Percentiles rank a stretch among this genome's conserved stretches.
These are phyloP conservation scores for Brachyistius frenatus DNA, from an alignment of 2,113 vertebrate genomes.

Conservation along the genomic window DNA sequence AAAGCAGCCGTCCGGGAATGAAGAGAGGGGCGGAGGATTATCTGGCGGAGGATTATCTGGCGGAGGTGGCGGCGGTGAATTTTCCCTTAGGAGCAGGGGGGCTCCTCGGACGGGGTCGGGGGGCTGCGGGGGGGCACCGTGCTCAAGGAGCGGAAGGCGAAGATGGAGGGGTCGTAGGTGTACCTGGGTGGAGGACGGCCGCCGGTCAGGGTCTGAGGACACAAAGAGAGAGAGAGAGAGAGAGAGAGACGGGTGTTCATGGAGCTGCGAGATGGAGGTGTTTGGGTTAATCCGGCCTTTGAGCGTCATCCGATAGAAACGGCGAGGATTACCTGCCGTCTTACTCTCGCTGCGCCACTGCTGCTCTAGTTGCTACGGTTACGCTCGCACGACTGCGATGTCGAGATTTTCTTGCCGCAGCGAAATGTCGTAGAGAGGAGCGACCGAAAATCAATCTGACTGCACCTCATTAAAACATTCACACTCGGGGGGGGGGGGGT, in stretches of 20 bases:
- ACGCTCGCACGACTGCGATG: neutral
- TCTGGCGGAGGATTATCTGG: slow-evolving; percentile 52
- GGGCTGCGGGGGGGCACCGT: slow-evolving; percentile 89
- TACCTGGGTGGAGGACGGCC: slow-evolving; percentile 85
- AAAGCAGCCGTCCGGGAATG: slow-evolving; percentile 52
- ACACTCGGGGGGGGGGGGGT: too few species aligned
- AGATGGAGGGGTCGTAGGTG: slow-evolving; percentile 90
- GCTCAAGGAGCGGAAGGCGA: slow-evolving; percentile 92
- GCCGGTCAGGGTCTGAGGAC: slow-evolving; percentile 84
- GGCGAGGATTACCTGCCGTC: slow-evolving; percentile 8
- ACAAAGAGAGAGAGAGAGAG: slow-evolving; percentile 43
- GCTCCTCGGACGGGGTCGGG: slow-evolving; percentile 87
- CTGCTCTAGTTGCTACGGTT: neutral
- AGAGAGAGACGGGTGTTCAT: neutral
- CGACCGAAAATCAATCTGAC: slow-evolving; percentile 5
- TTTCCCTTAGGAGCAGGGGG: slow-evolving; percentile 86
- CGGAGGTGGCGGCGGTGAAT: neutral
- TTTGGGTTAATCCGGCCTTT: slow-evolving; percentile 31
- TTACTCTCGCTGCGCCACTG: neutral
- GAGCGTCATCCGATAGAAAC: slow-evolving; percentile 12
- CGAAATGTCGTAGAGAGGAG: neutral
- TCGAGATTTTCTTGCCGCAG: too few species aligned
- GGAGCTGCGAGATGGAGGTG: slow-evolving; percentile 1
- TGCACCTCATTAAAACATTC: slow-evolving; percentile 26
- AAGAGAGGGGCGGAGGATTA: slow-evolving; percentile 1